These are phyloP conservation scores for Heliconius congener DNA, from an alignment of 1,140 invertebrate genomes.

Conservation along the genomic window DNA sequence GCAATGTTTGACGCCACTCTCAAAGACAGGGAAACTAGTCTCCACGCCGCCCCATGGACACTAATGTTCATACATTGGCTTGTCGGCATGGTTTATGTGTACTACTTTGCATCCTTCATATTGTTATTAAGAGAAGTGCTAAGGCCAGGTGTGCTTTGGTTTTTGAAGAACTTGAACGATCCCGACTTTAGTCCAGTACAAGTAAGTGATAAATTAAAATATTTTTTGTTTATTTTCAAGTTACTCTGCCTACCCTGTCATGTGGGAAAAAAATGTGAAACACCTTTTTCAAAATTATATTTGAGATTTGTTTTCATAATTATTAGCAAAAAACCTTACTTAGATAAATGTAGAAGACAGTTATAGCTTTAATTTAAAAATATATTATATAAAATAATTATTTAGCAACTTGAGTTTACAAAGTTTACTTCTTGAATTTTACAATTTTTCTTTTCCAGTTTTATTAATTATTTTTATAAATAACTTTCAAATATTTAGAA, in stretches of 20 bases:
- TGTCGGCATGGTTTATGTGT: constrained; percentile 99
- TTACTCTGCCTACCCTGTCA: no score
- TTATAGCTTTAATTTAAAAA: no score
- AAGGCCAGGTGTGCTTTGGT: constrained; percentile 97
- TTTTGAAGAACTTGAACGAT: constrained; percentile 98
- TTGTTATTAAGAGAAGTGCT: constrained; percentile 95
- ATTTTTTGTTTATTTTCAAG: not conserved
- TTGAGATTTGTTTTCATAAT: not conserved
- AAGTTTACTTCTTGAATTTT: no score
- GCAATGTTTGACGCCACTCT: constrained; percentile 96
- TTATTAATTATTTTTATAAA: no score
- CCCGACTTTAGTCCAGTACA: constrained; percentile 99
- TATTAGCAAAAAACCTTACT: not conserved
- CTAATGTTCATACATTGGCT: constrained; percentile 99
- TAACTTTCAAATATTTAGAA: no score
- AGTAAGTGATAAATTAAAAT: constrained; percentile 70
- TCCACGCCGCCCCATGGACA: constrained; percentile 94
- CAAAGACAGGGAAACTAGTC: constrained; percentile 92
- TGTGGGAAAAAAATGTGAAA: no score
- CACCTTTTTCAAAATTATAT: no score
- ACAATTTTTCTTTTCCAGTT: no score
- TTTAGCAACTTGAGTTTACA: no score
- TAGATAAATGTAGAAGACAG: no score
- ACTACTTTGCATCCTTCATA: constrained; percentile 99
- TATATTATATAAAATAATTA: no score